Evolutionary conservation across 2,113 vertebrate species (phyloP).

Genomic region (Saguinus midas): DNA sequence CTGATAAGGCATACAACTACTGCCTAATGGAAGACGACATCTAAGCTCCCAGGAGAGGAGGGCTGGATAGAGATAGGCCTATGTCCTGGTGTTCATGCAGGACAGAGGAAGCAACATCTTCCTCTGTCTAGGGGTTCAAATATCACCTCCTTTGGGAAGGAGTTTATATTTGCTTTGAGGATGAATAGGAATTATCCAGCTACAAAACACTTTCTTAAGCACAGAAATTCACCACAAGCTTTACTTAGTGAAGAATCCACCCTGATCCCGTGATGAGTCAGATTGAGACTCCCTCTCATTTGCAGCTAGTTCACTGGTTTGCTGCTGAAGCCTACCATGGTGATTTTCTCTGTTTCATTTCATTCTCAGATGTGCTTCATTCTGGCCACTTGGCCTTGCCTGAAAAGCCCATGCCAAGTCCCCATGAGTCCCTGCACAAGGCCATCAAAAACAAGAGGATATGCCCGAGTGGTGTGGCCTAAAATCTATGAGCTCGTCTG

Average conservation of each 20-base stretch:
- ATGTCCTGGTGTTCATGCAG: fast-evolving
- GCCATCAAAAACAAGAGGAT: background rate
- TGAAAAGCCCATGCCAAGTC: fast-evolving
- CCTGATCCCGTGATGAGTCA: background rate
- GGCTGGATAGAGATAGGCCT: fast-evolving
- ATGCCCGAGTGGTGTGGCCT: fast-evolving
- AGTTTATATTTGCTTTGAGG: background rate
- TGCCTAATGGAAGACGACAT: background rate
- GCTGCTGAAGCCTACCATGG: background rate
- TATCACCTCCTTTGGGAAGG: background rate
- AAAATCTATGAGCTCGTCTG: background rate
- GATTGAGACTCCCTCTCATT: background rate
- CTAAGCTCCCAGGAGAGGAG: background rate
- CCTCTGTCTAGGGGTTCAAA: too few species aligned
- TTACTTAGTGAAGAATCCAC: background rate
- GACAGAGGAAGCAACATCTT: background rate
- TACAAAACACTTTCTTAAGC: background rate
- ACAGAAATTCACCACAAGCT: background rate
- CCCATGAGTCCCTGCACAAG: background rate
- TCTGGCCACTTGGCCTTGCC: too few species aligned
- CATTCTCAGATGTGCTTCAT: background rate
- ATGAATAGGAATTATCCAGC: too few species aligned
- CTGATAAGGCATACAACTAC: background rate
- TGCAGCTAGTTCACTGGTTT: background rate
- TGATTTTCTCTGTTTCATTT: too few species aligned